Evolutionary conservation across 2,113 vertebrate species (phyloP).

Genomic region (Pandion haliaetus): DNA sequence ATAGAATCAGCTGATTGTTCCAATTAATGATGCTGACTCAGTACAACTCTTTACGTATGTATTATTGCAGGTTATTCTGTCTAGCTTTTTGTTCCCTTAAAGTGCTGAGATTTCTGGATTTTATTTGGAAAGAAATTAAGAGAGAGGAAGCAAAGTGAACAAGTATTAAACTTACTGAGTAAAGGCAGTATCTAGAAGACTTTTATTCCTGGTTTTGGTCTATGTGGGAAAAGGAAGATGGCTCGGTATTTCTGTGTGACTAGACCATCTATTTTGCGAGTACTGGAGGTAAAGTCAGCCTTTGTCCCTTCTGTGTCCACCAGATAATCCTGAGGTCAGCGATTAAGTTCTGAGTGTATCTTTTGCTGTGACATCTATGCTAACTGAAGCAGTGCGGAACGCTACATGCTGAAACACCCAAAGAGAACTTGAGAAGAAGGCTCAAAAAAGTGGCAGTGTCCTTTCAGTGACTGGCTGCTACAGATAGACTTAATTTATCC

Average conservation of each 20-base stretch:
- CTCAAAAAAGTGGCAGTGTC: background rate
- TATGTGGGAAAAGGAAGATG: background rate
- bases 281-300: background rate
- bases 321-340: background rate
- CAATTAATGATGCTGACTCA: background rate
- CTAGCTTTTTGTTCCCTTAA: background rate
- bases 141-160: background rate
- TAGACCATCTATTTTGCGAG: background rate
- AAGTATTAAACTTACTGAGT: background rate
- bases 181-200: background rate
- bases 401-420: background rate
- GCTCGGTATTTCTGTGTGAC: background rate
- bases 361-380: background rate
- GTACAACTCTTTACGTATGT: background rate
- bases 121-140: background rate
- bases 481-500: background rate
- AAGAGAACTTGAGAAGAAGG: background rate
- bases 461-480: background rate
- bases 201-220: background rate
- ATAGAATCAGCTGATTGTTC: background rate
- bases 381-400: background rate
- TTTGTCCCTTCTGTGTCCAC: background rate
- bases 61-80: background rate
- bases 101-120: background rate
- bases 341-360: background rate